A percentile compares a stretch with the other conserved stretches of the same genome.
Evolutionary conservation across 2,797 vertebrate genomes (phyloP).

Genomic region (Enoplosus armatus): DNA sequence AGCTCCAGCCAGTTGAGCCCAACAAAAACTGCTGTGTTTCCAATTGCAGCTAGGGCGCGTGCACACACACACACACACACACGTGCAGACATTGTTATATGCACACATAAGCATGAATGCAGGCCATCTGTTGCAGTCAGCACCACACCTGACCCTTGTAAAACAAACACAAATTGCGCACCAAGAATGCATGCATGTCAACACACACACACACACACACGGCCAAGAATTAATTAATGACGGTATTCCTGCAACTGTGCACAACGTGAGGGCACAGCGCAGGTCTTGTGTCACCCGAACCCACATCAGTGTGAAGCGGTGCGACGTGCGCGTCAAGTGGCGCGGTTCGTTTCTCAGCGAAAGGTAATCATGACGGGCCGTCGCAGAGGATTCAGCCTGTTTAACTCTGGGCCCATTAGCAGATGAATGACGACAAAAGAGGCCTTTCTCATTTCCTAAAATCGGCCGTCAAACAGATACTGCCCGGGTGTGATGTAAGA

Average conservation of each 20-base stretch:
- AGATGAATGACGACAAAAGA: conserved; percentile 53
- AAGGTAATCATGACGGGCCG: conserved; percentile 15
- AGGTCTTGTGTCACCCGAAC: conserved; percentile 8
- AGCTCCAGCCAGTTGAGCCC: conserved; percentile 32
- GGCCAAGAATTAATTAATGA: conserved; percentile 28
- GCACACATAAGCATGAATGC: conserved; percentile 21
- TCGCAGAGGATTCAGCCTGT: conserved; percentile 23
- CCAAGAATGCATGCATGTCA: background rate
- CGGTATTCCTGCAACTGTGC: conserved; percentile 19
- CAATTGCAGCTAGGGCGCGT: conserved; percentile 8
- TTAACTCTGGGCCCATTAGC: conserved; percentile 41
- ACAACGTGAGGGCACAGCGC: conserved; percentile 5
- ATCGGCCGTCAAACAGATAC: conserved; percentile 31
- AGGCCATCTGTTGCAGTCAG: conserved; percentile 46
- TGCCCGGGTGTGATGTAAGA: conserved; percentile 36
- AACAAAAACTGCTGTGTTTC: conserved; percentile 49
- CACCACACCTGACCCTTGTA: conserved; percentile 33
- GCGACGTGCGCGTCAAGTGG: too few relatives aligned
- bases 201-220: background rate
- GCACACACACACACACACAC: background rate
- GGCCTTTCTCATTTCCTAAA: conserved; percentile 50
- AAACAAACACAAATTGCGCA: conserved; percentile 16
- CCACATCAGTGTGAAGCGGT: too few relatives aligned
- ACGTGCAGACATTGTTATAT: background rate
- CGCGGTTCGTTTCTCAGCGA: too few relatives aligned